A percentile compares a stretch with the other conserved stretches of the same genome.
These are phyloP conservation scores for Dyspetes luteomarginatus DNA, from an alignment of 2,888 invertebrate species.

Conservation along the genomic window DNA sequence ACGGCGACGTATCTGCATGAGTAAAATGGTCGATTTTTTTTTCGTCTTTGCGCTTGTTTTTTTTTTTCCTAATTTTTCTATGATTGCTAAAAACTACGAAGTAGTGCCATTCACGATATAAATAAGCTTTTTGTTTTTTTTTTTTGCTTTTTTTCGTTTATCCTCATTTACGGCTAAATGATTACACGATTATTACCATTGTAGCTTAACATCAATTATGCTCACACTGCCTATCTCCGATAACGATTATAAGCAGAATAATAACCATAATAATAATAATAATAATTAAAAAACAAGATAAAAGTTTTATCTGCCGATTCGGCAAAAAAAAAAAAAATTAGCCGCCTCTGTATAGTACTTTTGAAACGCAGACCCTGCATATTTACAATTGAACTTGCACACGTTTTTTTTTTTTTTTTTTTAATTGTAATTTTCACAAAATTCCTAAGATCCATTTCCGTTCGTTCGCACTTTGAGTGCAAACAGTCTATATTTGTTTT, in stretches of 20 bases:
- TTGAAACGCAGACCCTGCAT: conserved; percentile 55
- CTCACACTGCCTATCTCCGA: conserved; percentile 44
- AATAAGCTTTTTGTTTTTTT: conserved; percentile 41
- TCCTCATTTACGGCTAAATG: conserved; percentile 54
- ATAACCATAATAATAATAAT: conserved; percentile 44
- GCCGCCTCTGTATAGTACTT: conserved; percentile 45
- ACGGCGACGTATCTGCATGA: conserved; percentile 69
- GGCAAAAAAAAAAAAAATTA: conserved; percentile 33
- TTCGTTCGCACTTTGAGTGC: background rate
- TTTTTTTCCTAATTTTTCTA: conserved; percentile 55
- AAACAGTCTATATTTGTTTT: conserved; percentile 23
- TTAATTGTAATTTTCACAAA: background rate
- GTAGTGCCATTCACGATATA: conserved; percentile 68
- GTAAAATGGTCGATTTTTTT: conserved; percentile 65
- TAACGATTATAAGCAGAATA: conserved; percentile 58
- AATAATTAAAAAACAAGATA: conserved; percentile 29
- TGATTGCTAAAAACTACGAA: conserved; percentile 52
- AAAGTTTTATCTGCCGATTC: conserved; percentile 41
- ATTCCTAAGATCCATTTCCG: conserved; percentile 29
- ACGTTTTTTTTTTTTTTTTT: conserved; percentile 7
- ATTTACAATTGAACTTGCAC: conserved; percentile 66
- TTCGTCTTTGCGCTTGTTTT: conserved; percentile 44
- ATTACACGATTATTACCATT: conserved; percentile 64
- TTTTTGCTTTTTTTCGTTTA: conserved; percentile 46
- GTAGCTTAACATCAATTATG: conserved; percentile 62